Evolutionary conservation across 2,888 invertebrate genomes (phyloP).

Genomic region (Drosophila dives): DNA sequence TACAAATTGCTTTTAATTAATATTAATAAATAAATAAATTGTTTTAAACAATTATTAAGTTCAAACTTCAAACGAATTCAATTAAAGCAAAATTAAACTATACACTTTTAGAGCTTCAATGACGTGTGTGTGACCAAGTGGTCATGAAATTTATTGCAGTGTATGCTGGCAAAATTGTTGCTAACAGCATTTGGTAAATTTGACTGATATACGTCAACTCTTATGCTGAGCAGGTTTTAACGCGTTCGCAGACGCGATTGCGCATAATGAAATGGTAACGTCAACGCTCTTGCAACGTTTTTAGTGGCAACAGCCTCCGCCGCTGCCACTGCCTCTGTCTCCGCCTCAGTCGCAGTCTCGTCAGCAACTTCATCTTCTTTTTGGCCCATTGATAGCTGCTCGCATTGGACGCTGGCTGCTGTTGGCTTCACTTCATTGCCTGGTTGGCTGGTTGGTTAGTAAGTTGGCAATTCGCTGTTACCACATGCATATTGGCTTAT

Average conservation of each 20-base stretch:
- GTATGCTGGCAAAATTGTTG: constrained; percentile 51
- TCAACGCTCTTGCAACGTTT: constrained; percentile 28
- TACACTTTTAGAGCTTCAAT: neutral
- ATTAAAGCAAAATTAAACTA: neutral
- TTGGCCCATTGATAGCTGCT: constrained; percentile 49
- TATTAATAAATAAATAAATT: neutral
- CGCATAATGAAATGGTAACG: constrained; percentile 65
- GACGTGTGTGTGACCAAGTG: neutral
- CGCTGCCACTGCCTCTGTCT: neutral
- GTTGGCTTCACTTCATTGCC: constrained; percentile 20
- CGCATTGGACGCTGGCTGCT: constrained; percentile 40
- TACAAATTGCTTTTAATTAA: neutral
- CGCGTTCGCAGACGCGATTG: constrained; percentile 28
- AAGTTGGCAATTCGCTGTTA: constrained; percentile 55
- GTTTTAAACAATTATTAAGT: neutral
- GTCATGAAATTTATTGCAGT: constrained; percentile 36
- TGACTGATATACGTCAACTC: constrained; percentile 39
- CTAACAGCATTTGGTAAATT: constrained; percentile 51
- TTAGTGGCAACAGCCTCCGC: constrained; percentile 21
- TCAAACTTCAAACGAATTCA: neutral
- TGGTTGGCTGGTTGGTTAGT: constrained; percentile 48
- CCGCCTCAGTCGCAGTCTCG: neutral
- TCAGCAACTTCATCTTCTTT: constrained; percentile 20
- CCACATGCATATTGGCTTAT: constrained; percentile 31
- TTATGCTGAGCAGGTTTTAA: constrained; percentile 21